Evolutionary conservation across 2,113 vertebrate genomes (phyloP).

Genomic region (Corythornis cristatus): DNA sequence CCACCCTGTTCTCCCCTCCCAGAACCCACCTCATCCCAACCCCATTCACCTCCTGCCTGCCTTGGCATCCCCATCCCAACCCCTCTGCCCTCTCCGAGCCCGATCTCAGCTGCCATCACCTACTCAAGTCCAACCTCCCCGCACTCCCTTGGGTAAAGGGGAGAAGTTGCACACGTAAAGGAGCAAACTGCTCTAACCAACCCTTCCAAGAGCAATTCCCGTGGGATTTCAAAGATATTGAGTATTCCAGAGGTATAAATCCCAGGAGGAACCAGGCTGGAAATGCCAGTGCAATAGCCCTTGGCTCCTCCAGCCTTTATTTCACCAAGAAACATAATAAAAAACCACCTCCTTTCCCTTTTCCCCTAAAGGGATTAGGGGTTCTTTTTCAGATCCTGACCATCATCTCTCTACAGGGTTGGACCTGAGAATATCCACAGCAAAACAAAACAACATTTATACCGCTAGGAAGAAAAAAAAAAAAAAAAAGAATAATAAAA

Average conservation of each 20-base stretch:
- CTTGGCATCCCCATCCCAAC: neutral
- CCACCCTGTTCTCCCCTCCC: neutral
- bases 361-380: neutral
- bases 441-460: neutral
- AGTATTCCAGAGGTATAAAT: neutral
- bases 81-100: neutral
- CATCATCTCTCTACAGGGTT: neutral
- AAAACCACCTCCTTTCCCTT: neutral
- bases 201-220: neutral
- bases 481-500: neutral
- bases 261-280: neutral
- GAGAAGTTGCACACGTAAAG: neutral
- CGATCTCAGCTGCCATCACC: neutral
- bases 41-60: neutral
- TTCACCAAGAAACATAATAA: neutral
- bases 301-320: neutral
- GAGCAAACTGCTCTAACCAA: neutral
- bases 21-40: neutral
- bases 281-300: neutral
- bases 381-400: neutral
- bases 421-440: neutral
- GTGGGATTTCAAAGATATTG: neutral
- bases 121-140: neutral
- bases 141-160: accelerated
- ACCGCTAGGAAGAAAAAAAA: neutral